Percentiles rank a stretch among this genome's conserved stretches.
phyloP scores from a whole-genome alignment of 2,797 vertebrate genomes.

The Kryptopterus vitreolus region DNA sequence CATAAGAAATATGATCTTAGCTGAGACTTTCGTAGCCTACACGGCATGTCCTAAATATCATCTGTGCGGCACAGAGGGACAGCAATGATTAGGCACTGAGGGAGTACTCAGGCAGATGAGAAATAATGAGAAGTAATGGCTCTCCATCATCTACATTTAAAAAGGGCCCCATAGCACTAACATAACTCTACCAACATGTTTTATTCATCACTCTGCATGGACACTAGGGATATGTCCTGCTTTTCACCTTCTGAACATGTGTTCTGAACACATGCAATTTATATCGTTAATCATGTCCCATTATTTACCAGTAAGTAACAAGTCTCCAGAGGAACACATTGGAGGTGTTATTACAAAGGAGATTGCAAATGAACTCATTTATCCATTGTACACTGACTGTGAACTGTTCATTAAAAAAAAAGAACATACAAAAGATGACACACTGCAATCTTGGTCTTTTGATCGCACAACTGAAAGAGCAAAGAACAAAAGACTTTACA shows the following conservation, averaged over 20 bases:
- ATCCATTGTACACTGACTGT: background rate
- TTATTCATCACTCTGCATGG: constrained; percentile 57
- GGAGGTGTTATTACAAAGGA: constrained; percentile 36
- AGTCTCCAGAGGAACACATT: constrained; percentile 31
- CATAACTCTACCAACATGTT: constrained; percentile 49
- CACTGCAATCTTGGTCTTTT: background rate
- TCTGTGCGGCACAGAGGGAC: constrained; percentile 32
- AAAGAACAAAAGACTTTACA: constrained; percentile 33
- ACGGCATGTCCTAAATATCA: constrained; percentile 28
- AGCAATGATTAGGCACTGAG: constrained; percentile 37
- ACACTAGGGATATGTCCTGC: constrained; percentile 41
- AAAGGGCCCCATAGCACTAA: constrained; percentile 49
- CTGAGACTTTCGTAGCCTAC: background rate
- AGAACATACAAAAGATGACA: background rate
- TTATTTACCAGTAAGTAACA: constrained; percentile 34
- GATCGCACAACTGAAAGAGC: constrained; percentile 18
- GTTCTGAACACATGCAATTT: constrained; percentile 36
- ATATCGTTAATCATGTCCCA: constrained; percentile 50
- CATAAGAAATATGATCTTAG: background rate
- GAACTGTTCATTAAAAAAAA: constrained; percentile 14
- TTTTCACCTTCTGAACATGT: constrained; percentile 44
- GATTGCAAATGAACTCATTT: constrained; percentile 20
- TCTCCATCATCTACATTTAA: constrained; percentile 54
- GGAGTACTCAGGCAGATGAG: constrained; percentile 28
- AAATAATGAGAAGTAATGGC: constrained; percentile 60